These are phyloP conservation scores for Calosoma granatense DNA, from an alignment of 1,140 invertebrate genomes.

Conservation along the genomic window DNA sequence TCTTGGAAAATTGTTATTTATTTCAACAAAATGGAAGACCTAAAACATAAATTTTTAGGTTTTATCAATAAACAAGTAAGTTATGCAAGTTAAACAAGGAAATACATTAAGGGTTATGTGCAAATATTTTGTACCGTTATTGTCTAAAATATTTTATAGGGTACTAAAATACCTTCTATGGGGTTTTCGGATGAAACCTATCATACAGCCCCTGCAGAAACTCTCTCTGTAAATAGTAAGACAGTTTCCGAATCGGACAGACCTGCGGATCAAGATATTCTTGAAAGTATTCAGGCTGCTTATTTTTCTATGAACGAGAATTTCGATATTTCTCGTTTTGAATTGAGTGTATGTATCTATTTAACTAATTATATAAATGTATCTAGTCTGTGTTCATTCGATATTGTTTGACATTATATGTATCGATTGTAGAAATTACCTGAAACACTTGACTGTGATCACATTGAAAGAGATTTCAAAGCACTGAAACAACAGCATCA, in stretches of 20 bases:
- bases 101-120: neutral
- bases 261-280: slow-evolving; percentile 61
- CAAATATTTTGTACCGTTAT: slow-evolving; percentile 3
- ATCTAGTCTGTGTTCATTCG: no score
- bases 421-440: slow-evolving; percentile 47
- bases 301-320: slow-evolving; percentile 50
- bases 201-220: slow-evolving; percentile 28
- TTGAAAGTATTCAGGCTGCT: slow-evolving; percentile 57
- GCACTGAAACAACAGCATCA: slow-evolving; percentile 62
- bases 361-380: slow-evolving; percentile 11
- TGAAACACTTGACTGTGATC: slow-evolving; percentile 47
- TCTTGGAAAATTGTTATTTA: no score
- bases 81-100: slow-evolving; percentile 12
- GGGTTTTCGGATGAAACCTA: slow-evolving; percentile 41
- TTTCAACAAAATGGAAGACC: slow-evolving; percentile 36
- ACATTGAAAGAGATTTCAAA: slow-evolving; percentile 56
- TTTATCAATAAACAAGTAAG: slow-evolving; percentile 43
- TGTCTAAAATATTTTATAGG: slow-evolving; percentile 21
- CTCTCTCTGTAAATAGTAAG: slow-evolving; percentile 30
- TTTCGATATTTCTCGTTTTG: slow-evolving; percentile 57
- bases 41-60: slow-evolving; percentile 41
- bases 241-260: slow-evolving; percentile 36
- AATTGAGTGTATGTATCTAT: slow-evolving; percentile 43
- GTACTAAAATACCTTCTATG: slow-evolving; percentile 44
- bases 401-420: slow-evolving; percentile 2